Percentiles rank a stretch among this genome's conserved stretches.
Conservation (phyloP, 2,113 vertebrate genomes). For the Strix uralensis region DNA sequence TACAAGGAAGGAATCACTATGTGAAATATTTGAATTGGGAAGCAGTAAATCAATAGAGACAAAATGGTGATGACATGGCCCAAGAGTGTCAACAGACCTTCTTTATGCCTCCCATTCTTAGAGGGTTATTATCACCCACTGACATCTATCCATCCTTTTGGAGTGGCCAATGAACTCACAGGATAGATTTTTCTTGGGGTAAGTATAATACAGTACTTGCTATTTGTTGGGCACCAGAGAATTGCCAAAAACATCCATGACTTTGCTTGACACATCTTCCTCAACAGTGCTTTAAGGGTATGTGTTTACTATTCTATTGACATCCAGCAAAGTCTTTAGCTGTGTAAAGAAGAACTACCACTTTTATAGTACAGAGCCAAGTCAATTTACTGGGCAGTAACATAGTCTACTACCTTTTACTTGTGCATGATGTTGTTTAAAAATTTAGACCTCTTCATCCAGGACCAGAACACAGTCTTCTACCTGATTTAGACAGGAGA, state of each 20-base stretch:
- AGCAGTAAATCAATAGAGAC: not conserved
- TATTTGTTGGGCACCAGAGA: not conserved
- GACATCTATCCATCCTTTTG: not conserved
- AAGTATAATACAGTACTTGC: not conserved
- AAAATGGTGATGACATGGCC: not conserved
- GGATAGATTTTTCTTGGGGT: not conserved
- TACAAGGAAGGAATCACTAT: not conserved
- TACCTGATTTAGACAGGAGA: not conserved
- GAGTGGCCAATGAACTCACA: not conserved
- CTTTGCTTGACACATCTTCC: not conserved
- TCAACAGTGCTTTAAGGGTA: not conserved
- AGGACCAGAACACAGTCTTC: not conserved
- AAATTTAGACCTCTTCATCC: not conserved
- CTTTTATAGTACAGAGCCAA: not conserved
- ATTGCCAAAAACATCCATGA: not conserved
- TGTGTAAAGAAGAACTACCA: not conserved
- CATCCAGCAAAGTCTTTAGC: not conserved
- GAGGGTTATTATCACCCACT: not conserved
- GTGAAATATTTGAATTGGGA: not conserved
- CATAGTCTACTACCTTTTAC: not conserved
- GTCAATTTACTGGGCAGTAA: not conserved
- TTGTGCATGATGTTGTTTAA: not conserved
- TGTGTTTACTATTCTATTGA: not conserved
- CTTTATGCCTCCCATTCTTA: not conserved
- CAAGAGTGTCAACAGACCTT: not conserved